Evolutionary conservation across 2,113 vertebrate species (phyloP).

Genomic region (Promerops cafer): DNA sequence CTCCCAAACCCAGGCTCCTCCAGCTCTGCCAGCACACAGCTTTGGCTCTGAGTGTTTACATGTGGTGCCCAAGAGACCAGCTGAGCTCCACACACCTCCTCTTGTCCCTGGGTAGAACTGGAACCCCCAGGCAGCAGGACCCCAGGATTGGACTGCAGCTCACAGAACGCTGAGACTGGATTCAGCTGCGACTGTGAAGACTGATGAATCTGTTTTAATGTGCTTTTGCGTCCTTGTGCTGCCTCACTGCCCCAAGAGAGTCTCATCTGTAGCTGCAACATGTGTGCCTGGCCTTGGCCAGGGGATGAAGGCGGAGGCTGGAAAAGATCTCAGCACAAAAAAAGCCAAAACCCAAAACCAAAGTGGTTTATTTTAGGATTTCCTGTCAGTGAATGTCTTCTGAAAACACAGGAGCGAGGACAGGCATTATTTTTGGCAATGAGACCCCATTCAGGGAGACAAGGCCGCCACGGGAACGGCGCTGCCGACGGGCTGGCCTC

Average conservation of each 20-base stretch:
- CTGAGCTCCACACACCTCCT: neutral
- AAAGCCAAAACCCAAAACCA: constrained; percentile 12
- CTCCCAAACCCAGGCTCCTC: neutral
- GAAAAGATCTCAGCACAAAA: constrained; percentile 19
- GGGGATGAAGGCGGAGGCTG: neutral
- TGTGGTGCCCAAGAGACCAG: fast-evolving
- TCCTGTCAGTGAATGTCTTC: constrained; percentile 45
- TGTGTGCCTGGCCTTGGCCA: neutral
- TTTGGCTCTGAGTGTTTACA: neutral
- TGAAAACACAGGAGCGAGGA: constrained; percentile 23
- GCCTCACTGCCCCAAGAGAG: neutral
- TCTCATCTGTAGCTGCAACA: neutral
- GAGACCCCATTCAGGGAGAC: constrained; percentile 7
- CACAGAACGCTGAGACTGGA: fast-evolving
- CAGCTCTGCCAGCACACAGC: fast-evolving
- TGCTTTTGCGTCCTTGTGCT: neutral
- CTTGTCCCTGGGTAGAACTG: neutral
- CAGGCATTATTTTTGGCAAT: constrained; percentile 50
- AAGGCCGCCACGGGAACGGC: neutral
- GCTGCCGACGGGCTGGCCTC: neutral
- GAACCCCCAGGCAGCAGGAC: neutral
- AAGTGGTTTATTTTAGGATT: constrained; percentile 60
- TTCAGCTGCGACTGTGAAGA: neutral
- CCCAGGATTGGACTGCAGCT: fast-evolving
- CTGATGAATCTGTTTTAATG: neutral